A percentile compares a stretch with the other conserved stretches of the same genome.
Evolutionary conservation across 2,888 invertebrate genomes (phyloP).

Genomic region (Melanophora roralis): DNA sequence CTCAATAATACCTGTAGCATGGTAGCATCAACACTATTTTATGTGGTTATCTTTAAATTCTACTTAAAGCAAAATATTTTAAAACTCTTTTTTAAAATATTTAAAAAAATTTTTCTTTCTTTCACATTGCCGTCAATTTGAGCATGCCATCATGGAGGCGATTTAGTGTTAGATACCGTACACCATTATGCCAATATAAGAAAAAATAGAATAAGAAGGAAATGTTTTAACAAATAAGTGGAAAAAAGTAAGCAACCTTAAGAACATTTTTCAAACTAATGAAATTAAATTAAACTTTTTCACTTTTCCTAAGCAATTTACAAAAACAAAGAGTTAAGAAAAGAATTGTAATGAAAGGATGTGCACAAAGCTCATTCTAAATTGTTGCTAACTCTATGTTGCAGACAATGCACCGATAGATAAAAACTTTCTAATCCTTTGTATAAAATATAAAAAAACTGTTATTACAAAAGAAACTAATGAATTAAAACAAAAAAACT

Average conservation of each 20-base stretch:
- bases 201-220: not conserved
- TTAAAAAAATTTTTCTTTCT: not conserved
- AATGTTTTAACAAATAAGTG: too few species aligned
- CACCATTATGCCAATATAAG: not conserved
- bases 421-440: not conserved
- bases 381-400: not conserved
- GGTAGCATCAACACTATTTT: too few species aligned
- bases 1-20: too few species aligned
- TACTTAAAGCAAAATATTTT: not conserved
- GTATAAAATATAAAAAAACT: not conserved
- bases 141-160: slow-evolving; percentile 21
- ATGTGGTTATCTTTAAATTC: too few species aligned
- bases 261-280: slow-evolving; percentile 35
- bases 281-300: slow-evolving; percentile 40
- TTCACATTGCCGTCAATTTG: not conserved
- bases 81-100: not conserved
- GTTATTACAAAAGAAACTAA: not conserved
- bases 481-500: not conserved
- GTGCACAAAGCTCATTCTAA: not conserved
- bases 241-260: slow-evolving; percentile 19
- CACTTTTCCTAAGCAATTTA: slow-evolving; percentile 9
- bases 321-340: too few species aligned
- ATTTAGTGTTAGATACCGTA: slow-evolving; percentile 7
- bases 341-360: not conserved
- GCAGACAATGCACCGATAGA: not conserved